These are phyloP conservation scores for Hemiprocne comata DNA, from an alignment of 2,113 vertebrate genomes.

Conservation along the genomic window DNA sequence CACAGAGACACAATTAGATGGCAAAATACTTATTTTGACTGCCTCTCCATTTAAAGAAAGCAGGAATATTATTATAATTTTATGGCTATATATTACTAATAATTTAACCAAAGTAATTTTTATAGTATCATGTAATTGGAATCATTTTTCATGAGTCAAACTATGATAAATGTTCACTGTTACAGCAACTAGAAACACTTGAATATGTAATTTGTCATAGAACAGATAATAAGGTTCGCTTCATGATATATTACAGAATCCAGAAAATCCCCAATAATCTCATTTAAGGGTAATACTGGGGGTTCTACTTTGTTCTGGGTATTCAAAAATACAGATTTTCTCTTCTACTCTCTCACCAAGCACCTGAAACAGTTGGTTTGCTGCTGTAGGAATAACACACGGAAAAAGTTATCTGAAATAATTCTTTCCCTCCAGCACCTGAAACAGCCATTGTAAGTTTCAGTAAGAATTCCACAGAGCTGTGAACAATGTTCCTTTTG, in stretches of 20 bases:
- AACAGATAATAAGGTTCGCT: constrained; percentile 13
- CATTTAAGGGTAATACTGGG: background rate
- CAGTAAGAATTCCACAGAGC: background rate
- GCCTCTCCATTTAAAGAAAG: background rate
- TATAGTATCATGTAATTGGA: background rate
- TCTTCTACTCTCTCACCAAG: background rate
- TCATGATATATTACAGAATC: background rate
- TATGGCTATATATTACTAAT: background rate
- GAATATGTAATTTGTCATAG: constrained; percentile 20
- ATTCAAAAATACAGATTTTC: no score
- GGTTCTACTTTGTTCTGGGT: background rate
- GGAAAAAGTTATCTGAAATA: background rate
- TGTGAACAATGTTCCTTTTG: background rate
- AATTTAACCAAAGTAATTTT: constrained; percentile 34
- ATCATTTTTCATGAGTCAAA: constrained; percentile 24
- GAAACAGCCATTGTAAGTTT: background rate
- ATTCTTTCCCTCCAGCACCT: background rate
- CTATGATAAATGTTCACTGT: constrained; percentile 39
- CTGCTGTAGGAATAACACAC: background rate
- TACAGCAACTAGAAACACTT: constrained; percentile 34
- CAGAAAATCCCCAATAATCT: background rate
- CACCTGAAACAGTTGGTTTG: background rate
- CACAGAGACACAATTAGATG: background rate
- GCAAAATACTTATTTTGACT: background rate
- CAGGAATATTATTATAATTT: background rate